Percentiles rank a stretch among this genome's conserved stretches.
Conservation (phyloP, 2,113 vertebrate species). For the Otus sunia region DNA sequence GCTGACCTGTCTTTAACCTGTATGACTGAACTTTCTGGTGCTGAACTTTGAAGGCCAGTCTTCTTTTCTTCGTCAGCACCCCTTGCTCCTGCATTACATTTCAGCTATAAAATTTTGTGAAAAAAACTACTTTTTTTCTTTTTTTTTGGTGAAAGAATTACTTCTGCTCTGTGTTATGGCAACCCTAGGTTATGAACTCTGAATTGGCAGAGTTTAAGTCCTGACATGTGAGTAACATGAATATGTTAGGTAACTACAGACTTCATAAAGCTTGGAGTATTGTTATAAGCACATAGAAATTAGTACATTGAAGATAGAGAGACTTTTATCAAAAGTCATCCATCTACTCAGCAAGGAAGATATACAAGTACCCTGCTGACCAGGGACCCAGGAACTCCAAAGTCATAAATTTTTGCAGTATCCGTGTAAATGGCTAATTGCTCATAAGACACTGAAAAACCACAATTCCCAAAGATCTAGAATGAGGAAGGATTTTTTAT, state of each 20-base stretch:
- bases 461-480: not conserved
- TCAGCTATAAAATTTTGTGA: not conserved
- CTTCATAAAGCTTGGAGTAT: not conserved
- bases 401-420: not conserved
- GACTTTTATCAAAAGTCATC: not conserved
- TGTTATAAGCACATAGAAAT: not conserved
- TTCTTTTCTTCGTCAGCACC: not conserved
- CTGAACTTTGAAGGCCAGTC: not conserved
- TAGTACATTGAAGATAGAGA: not conserved
- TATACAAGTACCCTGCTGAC: not conserved
- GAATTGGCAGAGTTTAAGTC: not conserved
- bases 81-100: not conserved
- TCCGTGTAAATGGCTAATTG: not conserved
- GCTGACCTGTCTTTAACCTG: not conserved
- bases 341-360: not conserved
- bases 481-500: not conserved
- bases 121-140: not conserved
- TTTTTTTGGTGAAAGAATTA: not conserved
- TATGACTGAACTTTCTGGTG: not conserved
- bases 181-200: not conserved
- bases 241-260: not conserved
- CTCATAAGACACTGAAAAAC: not conserved
- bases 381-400: not conserved
- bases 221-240: not conserved
- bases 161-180: not conserved